phyloP scores from a whole-genome alignment of 2,113 vertebrate species.

The Sinosuthora webbiana region DNA sequence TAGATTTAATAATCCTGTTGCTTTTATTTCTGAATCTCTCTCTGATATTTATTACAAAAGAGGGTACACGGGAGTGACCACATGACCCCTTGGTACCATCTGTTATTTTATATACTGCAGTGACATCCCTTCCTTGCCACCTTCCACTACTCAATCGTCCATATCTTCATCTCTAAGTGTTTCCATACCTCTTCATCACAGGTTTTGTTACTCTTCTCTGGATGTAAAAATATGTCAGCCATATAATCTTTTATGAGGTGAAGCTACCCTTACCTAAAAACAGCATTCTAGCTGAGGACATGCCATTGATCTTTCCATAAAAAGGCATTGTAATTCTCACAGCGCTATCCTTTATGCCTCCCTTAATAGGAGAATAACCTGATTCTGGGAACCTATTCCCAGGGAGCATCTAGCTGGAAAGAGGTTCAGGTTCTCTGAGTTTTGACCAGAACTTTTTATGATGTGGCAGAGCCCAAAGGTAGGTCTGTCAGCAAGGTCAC shows the following conservation, averaged over 20 bases:
- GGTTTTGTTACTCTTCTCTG: conserved; percentile 18
- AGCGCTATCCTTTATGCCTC: background rate
- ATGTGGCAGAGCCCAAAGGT: background rate
- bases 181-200: conserved; percentile 25
- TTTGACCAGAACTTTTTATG: conserved; percentile 18
- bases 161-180: conserved; percentile 21
- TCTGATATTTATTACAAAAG: conserved; percentile 33
- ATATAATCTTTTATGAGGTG: conserved; percentile 62
- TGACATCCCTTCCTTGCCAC: conserved; percentile 28
- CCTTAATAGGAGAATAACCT: conserved; percentile 11
- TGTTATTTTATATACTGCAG: conserved; percentile 41
- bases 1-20: conserved; percentile 44
- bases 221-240: conserved; percentile 43
- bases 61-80: background rate
- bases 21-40: background rate
- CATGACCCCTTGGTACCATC: background rate
- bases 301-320: conserved; percentile 63
- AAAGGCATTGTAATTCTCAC: conserved; percentile 27
- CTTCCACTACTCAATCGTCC: background rate
- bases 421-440: background rate
- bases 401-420: background rate
- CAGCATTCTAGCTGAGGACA: conserved; percentile 1
- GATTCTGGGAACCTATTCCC: conserved; percentile 47
- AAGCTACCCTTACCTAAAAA: conserved; percentile 46
- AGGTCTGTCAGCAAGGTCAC: background rate